A percentile compares a stretch with the other conserved stretches of the same genome.
phyloP scores from a whole-genome alignment of 2,113 vertebrate species.

The Anseranas semipalmata region DNA sequence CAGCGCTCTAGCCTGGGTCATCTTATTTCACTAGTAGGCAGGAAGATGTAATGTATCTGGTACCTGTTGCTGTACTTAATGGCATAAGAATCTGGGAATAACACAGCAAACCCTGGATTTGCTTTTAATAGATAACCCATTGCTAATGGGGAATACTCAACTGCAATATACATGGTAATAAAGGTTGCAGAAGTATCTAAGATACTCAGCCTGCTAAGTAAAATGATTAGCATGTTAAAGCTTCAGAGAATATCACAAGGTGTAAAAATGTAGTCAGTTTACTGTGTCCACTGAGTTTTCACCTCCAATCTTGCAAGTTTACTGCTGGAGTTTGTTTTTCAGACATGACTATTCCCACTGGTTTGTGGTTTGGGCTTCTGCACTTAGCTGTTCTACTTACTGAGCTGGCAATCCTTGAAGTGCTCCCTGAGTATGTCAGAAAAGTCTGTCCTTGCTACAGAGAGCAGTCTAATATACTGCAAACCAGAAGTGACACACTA shows the following conservation, averaged over 20 bases:
- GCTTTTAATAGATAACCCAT: background rate
- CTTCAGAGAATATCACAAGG: background rate
- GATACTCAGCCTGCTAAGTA: background rate
- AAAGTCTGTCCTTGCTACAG: background rate
- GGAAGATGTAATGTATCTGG: background rate
- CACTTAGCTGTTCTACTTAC: background rate
- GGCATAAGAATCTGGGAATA: background rate
- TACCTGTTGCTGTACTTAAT: background rate
- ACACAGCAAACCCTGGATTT: background rate
- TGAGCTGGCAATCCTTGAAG: background rate
- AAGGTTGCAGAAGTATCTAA: background rate
- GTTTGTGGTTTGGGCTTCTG: background rate
- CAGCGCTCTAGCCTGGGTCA: background rate
- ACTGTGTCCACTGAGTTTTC: background rate
- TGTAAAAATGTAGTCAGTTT: background rate
- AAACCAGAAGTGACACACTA: background rate
- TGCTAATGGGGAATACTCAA: background rate
- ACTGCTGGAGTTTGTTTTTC: background rate
- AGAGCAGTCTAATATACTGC: constrained; percentile 10
- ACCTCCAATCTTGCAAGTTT: background rate
- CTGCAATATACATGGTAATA: background rate
- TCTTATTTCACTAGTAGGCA: background rate
- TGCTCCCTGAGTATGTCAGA: background rate
- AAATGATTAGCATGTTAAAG: background rate
- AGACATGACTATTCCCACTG: background rate